Base-by-base conservation (phyloP, 2,888 invertebrate species). In the Adelphocoris suturalis region DNA sequence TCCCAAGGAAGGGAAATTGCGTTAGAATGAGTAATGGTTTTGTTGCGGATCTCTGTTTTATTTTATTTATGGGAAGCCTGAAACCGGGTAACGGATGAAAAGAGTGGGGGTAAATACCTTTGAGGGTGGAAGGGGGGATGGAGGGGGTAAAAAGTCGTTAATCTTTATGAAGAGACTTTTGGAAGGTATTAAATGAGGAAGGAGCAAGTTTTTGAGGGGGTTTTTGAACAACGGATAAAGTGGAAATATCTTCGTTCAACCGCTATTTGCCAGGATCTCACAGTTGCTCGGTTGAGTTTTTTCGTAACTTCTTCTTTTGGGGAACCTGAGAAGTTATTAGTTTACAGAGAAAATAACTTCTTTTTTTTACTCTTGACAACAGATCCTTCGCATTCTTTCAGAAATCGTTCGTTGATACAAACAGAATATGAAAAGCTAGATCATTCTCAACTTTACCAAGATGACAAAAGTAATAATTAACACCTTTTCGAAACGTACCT, bases 1-100 rank as follows among this genome's bases (percentile, higher is more conserved):
- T 48, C 46, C 52, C 52, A 61, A 68, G 27, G 86, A 52, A 86
- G 95, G 93, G 92, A 95, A 95, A 93, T 89, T 61, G 84, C 57
- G 75, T 68, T 52, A 84, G 52, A 84, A 82, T 89, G 89, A 89
- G 75, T 68, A 57, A 89, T 82, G 85, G 82, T 68, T 68, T 61
- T 52, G 85, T 80, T 88, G 80, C 57, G 78, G 52, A 46, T 47
- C 80, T 46, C 52, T 68, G 68, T 86, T 75, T 86, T 75, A 88
- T 78, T 88, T 88, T 80, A 80, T 88, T 88, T 88, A 88, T 80
- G 78, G 47, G 19, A 52, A n/a, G 27, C 16, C 46, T 37, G 82
- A 52, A 27, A 82, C 37, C 37, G 81, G 81, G 81, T 5, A 47
- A 81, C 68, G 68, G 68, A 68, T 27, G 68, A 68, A 68, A 68